A percentile compares a stretch with the other conserved stretches of the same genome.
phyloP scores from a whole-genome alignment of 2,888 invertebrate genomes.

The Gnatocerus cornutus region DNA sequence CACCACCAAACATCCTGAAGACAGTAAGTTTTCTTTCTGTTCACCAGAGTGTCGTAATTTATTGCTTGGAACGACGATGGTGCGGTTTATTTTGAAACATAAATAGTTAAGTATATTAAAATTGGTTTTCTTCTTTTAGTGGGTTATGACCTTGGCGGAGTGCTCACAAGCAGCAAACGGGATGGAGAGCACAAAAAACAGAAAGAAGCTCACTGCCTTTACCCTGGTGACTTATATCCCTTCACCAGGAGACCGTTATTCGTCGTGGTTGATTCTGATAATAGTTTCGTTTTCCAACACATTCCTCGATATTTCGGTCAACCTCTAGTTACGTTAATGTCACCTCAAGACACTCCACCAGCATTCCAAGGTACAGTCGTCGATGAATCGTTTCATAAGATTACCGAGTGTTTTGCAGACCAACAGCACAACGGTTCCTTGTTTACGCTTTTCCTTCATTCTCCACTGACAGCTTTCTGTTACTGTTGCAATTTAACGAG shows the following conservation, averaged over 20 bases:
- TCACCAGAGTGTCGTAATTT: no score
- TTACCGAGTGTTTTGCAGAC: constrained; percentile 73
- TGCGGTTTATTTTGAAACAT: no score
- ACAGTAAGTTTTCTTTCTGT: constrained; percentile 89
- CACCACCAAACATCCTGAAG: constrained; percentile 88
- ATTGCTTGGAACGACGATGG: no score
- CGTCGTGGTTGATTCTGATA: constrained; percentile 95
- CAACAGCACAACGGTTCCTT: constrained; percentile 91
- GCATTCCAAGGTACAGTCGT: constrained; percentile 81
- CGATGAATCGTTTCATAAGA: neutral
- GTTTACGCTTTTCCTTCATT: constrained; percentile 96
- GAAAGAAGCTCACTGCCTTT: constrained; percentile 86
- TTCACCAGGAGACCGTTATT: constrained; percentile 95
- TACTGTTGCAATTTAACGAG: constrained; percentile 91
- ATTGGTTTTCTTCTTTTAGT: constrained; percentile 70
- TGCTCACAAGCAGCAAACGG: constrained; percentile 89
- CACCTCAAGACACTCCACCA: constrained; percentile 91
- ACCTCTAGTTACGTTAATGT: constrained; percentile 93
- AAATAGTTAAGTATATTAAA: no score
- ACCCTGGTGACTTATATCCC: constrained; percentile 95
- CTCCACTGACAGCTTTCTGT: constrained; percentile 93
- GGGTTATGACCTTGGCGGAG: constrained; percentile 94
- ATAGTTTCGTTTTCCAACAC: constrained; percentile 93
- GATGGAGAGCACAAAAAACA: constrained; percentile 77
- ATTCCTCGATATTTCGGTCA: constrained; percentile 94